phyloP scores from a whole-genome alignment of 2,797 vertebrate species.

The Phoxinus dragarum region DNA sequence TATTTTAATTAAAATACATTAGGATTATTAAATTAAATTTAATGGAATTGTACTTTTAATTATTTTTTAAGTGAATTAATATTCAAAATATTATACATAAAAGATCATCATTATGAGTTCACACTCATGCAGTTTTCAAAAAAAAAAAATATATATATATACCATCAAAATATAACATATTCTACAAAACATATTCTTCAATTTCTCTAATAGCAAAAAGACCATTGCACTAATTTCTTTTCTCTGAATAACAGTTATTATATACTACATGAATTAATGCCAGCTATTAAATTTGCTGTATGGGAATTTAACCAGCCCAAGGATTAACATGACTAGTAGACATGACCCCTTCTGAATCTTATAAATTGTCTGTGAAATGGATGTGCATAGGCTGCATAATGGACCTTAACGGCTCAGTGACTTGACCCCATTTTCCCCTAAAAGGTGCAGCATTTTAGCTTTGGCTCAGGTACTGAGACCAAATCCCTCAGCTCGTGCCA shows the following conservation, averaged over 20 bases:
- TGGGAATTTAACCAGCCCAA: not conserved
- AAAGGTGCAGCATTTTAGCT: slow-evolving; percentile 24
- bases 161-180: not conserved
- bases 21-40: too few species aligned
- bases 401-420: slow-evolving; percentile 19
- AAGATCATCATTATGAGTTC: not conserved
- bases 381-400: not conserved
- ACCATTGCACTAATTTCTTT: not conserved
- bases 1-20: too few species aligned
- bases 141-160: not conserved
- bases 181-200: not conserved
- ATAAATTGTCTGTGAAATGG: not conserved
- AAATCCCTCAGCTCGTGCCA: slow-evolving; percentile 16
- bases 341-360: not conserved
- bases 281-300: slow-evolving; percentile 1
- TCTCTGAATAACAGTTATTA: slow-evolving; percentile 6
- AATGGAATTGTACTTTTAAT: too few species aligned
- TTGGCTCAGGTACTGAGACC: slow-evolving; percentile 20
- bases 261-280: not conserved
- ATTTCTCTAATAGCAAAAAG: slow-evolving; percentile 3
- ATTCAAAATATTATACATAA: not conserved
- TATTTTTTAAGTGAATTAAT: not conserved
- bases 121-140: not conserved
- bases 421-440: slow-evolving; percentile 1
- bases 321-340: not conserved